Evolutionary conservation across 2,888 invertebrate species (phyloP).

Genomic region (Phoronis australis): DNA sequence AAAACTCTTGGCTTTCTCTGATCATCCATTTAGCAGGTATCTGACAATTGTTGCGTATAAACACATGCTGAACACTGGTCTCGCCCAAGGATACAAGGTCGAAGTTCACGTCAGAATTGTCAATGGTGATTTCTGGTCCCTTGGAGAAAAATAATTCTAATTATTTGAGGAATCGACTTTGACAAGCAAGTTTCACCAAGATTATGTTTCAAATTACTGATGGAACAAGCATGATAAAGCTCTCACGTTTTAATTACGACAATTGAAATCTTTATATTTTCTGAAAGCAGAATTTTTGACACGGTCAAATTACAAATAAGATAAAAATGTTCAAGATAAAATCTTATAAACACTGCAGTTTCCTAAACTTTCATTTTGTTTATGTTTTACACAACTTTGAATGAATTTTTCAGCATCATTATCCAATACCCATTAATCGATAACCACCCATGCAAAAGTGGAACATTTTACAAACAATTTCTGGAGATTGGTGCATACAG

Average conservation of each 20-base stretch:
- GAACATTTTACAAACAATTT: too few relatives aligned
- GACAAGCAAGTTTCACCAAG: too few relatives aligned
- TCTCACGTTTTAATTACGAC: neutral
- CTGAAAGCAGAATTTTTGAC: neutral
- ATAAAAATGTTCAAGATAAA: neutral
- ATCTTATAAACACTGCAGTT: too few relatives aligned
- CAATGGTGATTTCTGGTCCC: constrained; percentile 47
- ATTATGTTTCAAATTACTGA: too few relatives aligned
- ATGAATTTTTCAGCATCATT: too few relatives aligned
- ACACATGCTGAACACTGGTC: constrained; percentile 24
- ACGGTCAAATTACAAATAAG: neutral
- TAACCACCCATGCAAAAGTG: too few relatives aligned
- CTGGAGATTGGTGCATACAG: too few relatives aligned
- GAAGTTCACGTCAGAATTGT: constrained; percentile 46
- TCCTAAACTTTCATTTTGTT: too few relatives aligned
- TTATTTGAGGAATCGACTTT: too few relatives aligned
- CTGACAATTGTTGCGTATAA: constrained; percentile 38
- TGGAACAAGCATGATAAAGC: too few relatives aligned
- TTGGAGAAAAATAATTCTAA: constrained; percentile 14
- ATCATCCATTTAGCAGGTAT: constrained; percentile 38
- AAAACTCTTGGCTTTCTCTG: constrained; percentile 19
- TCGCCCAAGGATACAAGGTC: constrained; percentile 45
- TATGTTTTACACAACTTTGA: too few relatives aligned
- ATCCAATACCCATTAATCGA: too few relatives aligned
- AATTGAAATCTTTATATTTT: neutral